These are phyloP conservation scores for Enteromius fasciolatus DNA, from an alignment of 2,797 vertebrate genomes.

Conservation along the genomic window DNA sequence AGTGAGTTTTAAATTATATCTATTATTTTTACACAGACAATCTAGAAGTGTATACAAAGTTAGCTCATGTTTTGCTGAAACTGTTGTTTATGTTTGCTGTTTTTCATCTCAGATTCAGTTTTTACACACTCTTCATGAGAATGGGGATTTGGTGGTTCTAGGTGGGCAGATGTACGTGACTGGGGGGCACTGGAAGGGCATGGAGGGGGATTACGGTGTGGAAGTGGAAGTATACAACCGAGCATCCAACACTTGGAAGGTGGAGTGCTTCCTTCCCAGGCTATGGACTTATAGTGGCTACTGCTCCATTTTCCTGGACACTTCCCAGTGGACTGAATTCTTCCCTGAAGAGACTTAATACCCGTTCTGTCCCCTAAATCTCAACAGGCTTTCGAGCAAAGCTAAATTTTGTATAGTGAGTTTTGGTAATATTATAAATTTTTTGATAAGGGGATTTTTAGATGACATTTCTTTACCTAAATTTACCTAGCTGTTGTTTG, in stretches of 20 bases:
- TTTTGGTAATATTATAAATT: not conserved
- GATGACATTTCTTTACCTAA: not conserved
- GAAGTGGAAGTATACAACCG: conserved; percentile 93
- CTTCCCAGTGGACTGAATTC: conserved; percentile 83
- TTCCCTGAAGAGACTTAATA: conserved; percentile 75
- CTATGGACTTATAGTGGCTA: conserved; percentile 94
- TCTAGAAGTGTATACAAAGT: not conserved
- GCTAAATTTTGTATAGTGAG: not conserved
- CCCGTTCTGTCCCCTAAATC: not conserved
- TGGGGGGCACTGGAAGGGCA: conserved; percentile 95
- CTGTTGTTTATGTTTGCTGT: conserved; percentile 1
- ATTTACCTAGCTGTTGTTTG: not conserved
- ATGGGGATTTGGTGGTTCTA: conserved; percentile 86
- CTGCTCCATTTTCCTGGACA: conserved; percentile 88
- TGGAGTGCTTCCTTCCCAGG: conserved; percentile 85
- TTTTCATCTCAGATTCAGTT: conserved; percentile 84
- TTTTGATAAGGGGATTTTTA: not conserved
- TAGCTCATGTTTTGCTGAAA: not conserved
- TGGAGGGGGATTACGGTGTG: conserved; percentile 93
- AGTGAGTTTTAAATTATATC: conserved; percentile 68
- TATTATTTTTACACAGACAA: not conserved
- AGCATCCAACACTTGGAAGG: conserved; percentile 80
- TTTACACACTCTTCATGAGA: conserved; percentile 95
- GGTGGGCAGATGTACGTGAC: conserved; percentile 85
- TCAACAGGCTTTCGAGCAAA: not conserved